Conservation (phyloP, 2,888 invertebrate species). For the Acleris cristana region DNA sequence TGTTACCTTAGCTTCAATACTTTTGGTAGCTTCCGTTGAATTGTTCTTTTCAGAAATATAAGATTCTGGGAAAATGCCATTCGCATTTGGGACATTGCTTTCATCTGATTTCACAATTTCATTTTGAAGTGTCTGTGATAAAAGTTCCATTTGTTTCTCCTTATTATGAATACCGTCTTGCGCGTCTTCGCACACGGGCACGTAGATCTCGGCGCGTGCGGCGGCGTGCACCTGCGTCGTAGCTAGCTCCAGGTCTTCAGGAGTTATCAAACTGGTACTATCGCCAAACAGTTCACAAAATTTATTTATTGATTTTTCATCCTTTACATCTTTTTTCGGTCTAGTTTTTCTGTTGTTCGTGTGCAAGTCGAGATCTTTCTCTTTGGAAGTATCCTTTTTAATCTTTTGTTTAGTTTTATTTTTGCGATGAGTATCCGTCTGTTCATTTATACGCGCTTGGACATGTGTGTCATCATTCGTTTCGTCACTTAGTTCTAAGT, state of each 20-base stretch:
- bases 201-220: constrained; percentile 45
- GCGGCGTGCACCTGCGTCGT: constrained; percentile 36
- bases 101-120: constrained; percentile 8
- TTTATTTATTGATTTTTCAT: constrained; percentile 51
- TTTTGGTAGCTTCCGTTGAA: constrained; percentile 10
- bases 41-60: constrained; percentile 1
- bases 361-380: constrained; percentile 42
- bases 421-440: constrained; percentile 43
- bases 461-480: constrained; percentile 56
- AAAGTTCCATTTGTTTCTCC: neutral
- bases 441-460: constrained; percentile 43
- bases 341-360: constrained; percentile 39
- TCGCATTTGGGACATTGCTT: neutral
- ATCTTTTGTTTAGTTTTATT: constrained; percentile 43
- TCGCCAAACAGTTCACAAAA: constrained; percentile 74
- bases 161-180: constrained; percentile 62
- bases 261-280: constrained; percentile 72
- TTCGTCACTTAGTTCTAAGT: constrained; percentile 75
- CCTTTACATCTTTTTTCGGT: constrained; percentile 34
- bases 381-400: constrained; percentile 9
- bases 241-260: constrained; percentile 69
- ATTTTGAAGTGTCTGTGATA: constrained; percentile 3
- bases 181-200: constrained; percentile 64
- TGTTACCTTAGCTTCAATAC: neutral
- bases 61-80: neutral